Conservation (phyloP, 2,888 invertebrate genomes). For the Anthrax anthrax region DNA sequence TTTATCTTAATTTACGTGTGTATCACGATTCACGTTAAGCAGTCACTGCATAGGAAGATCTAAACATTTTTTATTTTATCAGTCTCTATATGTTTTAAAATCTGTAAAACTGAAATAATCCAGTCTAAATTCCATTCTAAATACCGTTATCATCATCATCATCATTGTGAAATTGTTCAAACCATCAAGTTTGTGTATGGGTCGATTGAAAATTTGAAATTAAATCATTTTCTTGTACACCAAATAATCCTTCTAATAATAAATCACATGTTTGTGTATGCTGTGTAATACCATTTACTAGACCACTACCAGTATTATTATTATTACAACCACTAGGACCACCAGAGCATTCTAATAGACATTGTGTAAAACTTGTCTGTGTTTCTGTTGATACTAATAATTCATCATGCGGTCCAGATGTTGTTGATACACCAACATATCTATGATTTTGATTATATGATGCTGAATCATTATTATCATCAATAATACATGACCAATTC, state of each 20-base stretch:
- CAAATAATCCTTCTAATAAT: constrained; percentile 25
- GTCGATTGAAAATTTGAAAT: constrained; percentile 26
- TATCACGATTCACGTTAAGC: no score
- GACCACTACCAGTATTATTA: constrained; percentile 9
- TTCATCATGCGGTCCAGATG: constrained; percentile 34
- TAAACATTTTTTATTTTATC: no score
- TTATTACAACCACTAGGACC: no score
- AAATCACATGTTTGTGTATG: constrained; percentile 31
- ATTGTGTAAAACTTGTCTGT: constrained; percentile 36
- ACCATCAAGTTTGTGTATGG: constrained; percentile 28
- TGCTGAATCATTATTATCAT: constrained; percentile 2
- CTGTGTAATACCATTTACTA: constrained; percentile 22
- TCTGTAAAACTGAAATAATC: no score
- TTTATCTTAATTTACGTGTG: no score
- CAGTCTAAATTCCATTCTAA: no score
- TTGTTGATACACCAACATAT: constrained; percentile 5
- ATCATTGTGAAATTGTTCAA: not conserved
- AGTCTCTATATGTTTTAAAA: no score
- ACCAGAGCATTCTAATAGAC: constrained; percentile 18
- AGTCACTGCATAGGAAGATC: no score
- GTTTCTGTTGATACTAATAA: constrained; percentile 44
- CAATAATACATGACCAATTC: constrained; percentile 32
- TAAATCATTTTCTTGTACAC: constrained; percentile 22
- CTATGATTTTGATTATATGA: constrained; percentile 9
- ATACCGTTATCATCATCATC: not conserved